phyloP scores from a whole-genome alignment of 2,797 vertebrate species.

The Sciaenops ocellatus region DNA sequence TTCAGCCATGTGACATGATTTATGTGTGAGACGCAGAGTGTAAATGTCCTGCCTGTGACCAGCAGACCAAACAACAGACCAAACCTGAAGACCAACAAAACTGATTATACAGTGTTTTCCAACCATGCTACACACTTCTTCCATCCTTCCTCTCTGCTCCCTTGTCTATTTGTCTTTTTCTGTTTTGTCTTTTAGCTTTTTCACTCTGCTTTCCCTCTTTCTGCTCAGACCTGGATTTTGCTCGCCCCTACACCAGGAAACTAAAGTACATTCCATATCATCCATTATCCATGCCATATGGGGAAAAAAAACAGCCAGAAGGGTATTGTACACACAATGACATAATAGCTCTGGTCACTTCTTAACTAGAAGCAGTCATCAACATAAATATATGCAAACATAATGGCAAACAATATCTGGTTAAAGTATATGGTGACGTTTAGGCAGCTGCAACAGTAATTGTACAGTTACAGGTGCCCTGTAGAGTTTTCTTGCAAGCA shows the following conservation, averaged over 20 bases:
- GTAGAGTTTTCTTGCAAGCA: background rate
- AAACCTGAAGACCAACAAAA: conserved; percentile 63
- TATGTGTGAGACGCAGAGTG: conserved; percentile 77
- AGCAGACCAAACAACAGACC: conserved; percentile 72
- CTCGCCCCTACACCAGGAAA: conserved; percentile 17
- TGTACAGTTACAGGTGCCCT: background rate
- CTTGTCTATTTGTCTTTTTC: conserved; percentile 36
- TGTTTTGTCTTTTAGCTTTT: conserved; percentile 9
- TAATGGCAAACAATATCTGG: background rate
- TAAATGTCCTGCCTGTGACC: conserved; percentile 81
- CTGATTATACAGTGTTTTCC: conserved; percentile 68
- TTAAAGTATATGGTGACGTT: background rate
- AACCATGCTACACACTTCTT: conserved; percentile 19
- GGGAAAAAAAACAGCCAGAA: too few species aligned
- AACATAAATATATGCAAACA: too few species aligned
- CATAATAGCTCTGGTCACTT: background rate
- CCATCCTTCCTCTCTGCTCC: conserved; percentile 16
- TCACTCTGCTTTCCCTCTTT: conserved; percentile 1
- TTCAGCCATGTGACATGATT: conserved; percentile 82
- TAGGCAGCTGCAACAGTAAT: background rate
- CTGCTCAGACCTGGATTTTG: conserved; percentile 1
- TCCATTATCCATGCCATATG: background rate
- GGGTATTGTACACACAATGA: background rate
- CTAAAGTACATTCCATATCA: background rate
- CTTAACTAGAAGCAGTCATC: background rate